Evolutionary conservation across 2,888 invertebrate genomes (phyloP), one percentile per base, ranked within the genome.

Genomic region (Epiblema foenella): DNA sequence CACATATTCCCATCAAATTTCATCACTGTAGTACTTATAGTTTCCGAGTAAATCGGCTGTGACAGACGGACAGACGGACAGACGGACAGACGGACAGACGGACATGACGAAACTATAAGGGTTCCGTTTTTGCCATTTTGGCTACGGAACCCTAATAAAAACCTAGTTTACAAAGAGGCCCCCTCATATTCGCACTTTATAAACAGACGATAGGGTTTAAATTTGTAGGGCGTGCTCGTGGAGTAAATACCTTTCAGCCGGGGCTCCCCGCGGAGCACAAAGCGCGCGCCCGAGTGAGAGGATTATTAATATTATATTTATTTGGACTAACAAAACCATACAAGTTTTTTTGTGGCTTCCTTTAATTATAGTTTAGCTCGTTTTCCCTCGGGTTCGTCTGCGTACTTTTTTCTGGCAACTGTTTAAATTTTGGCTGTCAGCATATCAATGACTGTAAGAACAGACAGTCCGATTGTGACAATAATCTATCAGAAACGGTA

Each of bases 251-350:
- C 5, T 11, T 64, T 37, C 29, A 18, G n/a, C 12, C 1, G 9
- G 39, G 18, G 39, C 20, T 24, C 54, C 24, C 39, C 39, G 8
- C 0, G 29, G 46, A 17, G 64, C 51, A 70, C 65, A 70, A 70
- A 64, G 59, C 15, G 37, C 46, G 37, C 59, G 46, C 57, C 46
- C 65, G 59, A 46, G 57, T 51, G 60, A 54, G 54, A 49, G 65
- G 70, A 70, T 70, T 70, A 70, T 70, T 66, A 60, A 70, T 70
- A 70, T 70, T 60, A 60, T 60, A 70, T 70, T 70, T 70, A 70
- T 60, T 66, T 70, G 59, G 46, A 59, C 59, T 65, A 65, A 70
- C 65, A 59, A 60, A 68, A 62, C 54, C 54, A 46, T 68, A 54
- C 59, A 33, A 39, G 58, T 54, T 46, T 58, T n/a, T 54, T 65